Percentiles rank a stretch among this genome's conserved stretches.
Conservation (phyloP, 1,140 invertebrate genomes). For the Drosophila albomicans region DNA sequence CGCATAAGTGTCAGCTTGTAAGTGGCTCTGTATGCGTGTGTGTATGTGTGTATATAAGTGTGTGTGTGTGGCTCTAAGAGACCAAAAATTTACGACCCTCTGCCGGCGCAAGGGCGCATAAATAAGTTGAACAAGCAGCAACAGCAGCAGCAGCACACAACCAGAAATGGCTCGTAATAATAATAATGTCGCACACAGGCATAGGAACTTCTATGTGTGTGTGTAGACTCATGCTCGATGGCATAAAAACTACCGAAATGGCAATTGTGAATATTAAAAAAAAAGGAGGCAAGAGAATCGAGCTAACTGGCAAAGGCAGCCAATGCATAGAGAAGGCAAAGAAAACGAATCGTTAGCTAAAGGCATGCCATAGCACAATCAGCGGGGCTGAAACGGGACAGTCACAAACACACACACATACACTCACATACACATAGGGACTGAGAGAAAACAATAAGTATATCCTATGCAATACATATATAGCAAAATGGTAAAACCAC, state of each 20-base stretch:
- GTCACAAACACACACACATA: constrained; percentile 25
- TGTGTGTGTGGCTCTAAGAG: constrained; percentile 45
- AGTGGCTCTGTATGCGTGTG: constrained; percentile 13
- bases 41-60: constrained; percentile 3
- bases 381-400: constrained; percentile 34
- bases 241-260: constrained; percentile 78
- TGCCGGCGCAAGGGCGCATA: constrained; percentile 60
- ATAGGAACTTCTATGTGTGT: constrained; percentile 18
- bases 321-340: constrained; percentile 71
- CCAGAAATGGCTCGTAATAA: constrained; percentile 81
- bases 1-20: constrained; percentile 61
- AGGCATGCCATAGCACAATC: constrained; percentile 56
- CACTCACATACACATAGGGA: constrained; percentile 37
- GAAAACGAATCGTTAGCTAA: constrained; percentile 70
- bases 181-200: constrained; percentile 78
- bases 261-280: constrained; percentile 84
- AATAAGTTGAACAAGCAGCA: constrained; percentile 79
- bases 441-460: constrained; percentile 63
- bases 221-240: constrained; percentile 35
- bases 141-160: constrained; percentile 22
- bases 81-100: constrained; percentile 77
- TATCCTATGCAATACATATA: constrained; percentile 60
- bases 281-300: constrained; percentile 26
- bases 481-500: constrained; percentile 82
- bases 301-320: constrained; percentile 28